A percentile compares a stretch with the other conserved stretches of the same genome.
phyloP scores from a whole-genome alignment of 2,797 vertebrate genomes.

The Cossypha polioptera region DNA sequence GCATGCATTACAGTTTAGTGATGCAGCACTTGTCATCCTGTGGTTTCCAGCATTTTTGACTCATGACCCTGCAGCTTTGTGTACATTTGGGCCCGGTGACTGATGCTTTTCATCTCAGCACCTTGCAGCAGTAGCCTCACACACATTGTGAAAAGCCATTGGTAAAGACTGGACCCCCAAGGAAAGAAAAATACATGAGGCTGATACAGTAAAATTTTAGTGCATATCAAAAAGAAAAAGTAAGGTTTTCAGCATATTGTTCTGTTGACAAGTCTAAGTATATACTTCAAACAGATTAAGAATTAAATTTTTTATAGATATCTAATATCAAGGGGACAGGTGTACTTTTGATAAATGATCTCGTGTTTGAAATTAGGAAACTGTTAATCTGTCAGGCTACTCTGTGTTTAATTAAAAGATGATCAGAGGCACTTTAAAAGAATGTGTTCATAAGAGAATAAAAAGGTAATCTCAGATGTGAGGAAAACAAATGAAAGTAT shows the following conservation, averaged over 20 bases:
- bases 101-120: background rate
- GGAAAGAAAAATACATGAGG: background rate
- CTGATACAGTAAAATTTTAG: background rate
- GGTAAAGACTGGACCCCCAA: background rate
- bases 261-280: background rate
- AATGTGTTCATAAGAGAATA: background rate
- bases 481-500: background rate
- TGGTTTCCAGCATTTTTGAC: background rate
- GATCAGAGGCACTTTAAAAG: background rate
- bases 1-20: background rate
- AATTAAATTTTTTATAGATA: background rate
- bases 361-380: background rate
- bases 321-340: background rate
- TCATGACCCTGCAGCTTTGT: background rate
- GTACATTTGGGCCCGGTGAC: background rate
- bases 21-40: background rate
- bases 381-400: background rate
- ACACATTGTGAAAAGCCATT: background rate
- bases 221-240: background rate
- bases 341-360: background rate
- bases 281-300: background rate
- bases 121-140: background rate
- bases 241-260: background rate
- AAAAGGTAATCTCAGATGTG: background rate
- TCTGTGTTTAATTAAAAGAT: background rate